Percentiles rank a stretch among this genome's conserved stretches.
Evolutionary conservation across 1,140 invertebrate genomes (phyloP).

Genomic region (Calosoma granatense): DNA sequence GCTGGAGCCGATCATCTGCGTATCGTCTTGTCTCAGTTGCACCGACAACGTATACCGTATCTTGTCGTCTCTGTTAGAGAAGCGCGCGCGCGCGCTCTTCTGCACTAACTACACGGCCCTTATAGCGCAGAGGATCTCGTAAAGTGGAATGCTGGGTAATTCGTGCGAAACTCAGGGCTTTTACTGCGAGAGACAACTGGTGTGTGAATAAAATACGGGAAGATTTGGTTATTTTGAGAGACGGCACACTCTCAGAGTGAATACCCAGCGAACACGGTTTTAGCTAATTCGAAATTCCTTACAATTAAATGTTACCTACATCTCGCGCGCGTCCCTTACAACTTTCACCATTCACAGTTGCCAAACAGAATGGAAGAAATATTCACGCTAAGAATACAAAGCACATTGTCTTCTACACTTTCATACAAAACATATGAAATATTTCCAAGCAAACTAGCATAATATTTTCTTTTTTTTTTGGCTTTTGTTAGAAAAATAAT

Average conservation of each 20-base stretch:
- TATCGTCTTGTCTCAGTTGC: background rate
- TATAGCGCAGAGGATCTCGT: background rate
- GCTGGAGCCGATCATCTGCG: conserved; percentile 6
- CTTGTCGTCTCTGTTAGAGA: background rate
- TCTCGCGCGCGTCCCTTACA: no score
- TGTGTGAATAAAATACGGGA: conserved; percentile 9
- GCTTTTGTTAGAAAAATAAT: background rate
- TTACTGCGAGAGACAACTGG: conserved; percentile 1
- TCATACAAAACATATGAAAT: no score
- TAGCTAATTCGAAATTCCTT: conserved; percentile 2
- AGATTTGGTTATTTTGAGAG: conserved; percentile 7
- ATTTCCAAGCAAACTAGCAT: no score
- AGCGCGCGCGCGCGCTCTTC: background rate
- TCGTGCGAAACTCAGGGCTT: background rate
- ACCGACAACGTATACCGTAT: background rate
- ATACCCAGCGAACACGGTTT: background rate
- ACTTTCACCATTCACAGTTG: no score
- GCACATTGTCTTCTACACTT: no score
- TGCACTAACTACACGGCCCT: background rate
- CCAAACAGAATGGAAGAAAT: no score
- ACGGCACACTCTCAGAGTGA: background rate
- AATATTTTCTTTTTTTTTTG: background rate
- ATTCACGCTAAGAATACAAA: no score
- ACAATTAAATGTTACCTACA: background rate
- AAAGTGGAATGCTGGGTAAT: conserved; percentile 7